Evolutionary conservation across 2,888 invertebrate species (phyloP), one percentile per base, ranked within the genome.

Genomic region (Nomada lathburiana): DNA sequence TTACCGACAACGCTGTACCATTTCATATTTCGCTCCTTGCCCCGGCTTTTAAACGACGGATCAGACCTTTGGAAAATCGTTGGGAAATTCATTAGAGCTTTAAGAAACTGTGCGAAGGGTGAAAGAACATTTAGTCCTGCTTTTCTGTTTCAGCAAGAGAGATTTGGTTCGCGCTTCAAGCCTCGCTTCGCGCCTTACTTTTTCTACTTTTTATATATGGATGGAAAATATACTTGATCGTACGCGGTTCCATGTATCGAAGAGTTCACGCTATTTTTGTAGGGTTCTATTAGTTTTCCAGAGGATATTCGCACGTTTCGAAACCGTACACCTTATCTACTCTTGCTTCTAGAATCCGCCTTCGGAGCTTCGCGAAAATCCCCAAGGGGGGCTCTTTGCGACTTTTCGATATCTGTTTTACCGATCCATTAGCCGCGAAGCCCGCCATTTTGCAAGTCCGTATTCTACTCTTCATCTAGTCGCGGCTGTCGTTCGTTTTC

Each of bases 201-300:
- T 81, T 80, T 81, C 81, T 80, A 81, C 69, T 81, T 80, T 80
- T 81, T 73, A 81, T 80, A 80, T 70, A 29, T 42, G 36, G 18
- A 36, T 57, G 52, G 68, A 71, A 52, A 68, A 69, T 13, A 26
- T 53, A 36, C 64, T 63, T 55, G 42, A 53, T 68, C 29, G 42
- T 71, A 52, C 26, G n/a, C n/a, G 18, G 20, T 36, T 23, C 20
- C 44, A 18, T 16, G 50, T 26, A 16, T 23, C 47, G 20, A n/a
- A 63, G 36, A 20, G 63, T 72, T 72, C 11, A 47, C 20, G 55
- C 81, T 81, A 80, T 81, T 81, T 81, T 81, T 74, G 64, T 80
- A 71, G 64, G 0, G 23, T 65, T 67, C 29, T 47, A 50, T 13
- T 26, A 36, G 50, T 7, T 36, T 36, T 36, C 36, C 36, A 7